A percentile compares a stretch with the other conserved stretches of the same genome.
These are phyloP conservation scores for Brachylomia viminalis DNA, from an alignment of 2,888 invertebrate species.

Conservation along the genomic window DNA sequence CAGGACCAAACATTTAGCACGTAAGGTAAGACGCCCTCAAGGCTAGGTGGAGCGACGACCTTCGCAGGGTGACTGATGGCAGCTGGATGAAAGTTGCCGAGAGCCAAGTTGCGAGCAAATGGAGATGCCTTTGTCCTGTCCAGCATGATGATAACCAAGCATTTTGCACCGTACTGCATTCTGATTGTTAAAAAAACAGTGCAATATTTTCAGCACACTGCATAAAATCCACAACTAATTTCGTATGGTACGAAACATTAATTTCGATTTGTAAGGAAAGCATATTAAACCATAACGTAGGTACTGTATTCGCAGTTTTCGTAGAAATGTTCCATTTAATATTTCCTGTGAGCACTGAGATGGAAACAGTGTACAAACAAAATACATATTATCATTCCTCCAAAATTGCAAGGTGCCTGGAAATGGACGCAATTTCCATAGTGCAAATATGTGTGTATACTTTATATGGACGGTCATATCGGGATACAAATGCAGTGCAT, in stretches of 20 bases:
- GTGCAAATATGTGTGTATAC: slow-evolving; percentile 13
- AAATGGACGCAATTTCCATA: slow-evolving; percentile 35
- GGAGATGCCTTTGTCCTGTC: not conserved
- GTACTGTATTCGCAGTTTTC: slow-evolving; percentile 8
- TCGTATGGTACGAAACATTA: slow-evolving; percentile 7
- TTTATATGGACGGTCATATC: slow-evolving; percentile 20
- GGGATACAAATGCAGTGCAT: slow-evolving; percentile 26
- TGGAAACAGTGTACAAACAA: slow-evolving; percentile 23
- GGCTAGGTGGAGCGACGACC: not conserved
- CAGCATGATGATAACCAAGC: not conserved
- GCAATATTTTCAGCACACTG: not conserved
- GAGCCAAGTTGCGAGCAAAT: not conserved
- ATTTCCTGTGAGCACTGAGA: slow-evolving; percentile 21
- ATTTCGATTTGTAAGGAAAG: slow-evolving; percentile 33
- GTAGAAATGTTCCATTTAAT: slow-evolving; percentile 29
- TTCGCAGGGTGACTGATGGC: not conserved
- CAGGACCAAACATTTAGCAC: not conserved
- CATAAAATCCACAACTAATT: slow-evolving; percentile 26
- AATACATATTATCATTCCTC: slow-evolving; percentile 32
- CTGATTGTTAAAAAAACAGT: not conserved
- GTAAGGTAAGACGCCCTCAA: not conserved
- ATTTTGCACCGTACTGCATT: not conserved
- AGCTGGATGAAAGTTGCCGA: not conserved
- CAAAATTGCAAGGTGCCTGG: slow-evolving; percentile 45
- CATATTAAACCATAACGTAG: slow-evolving; percentile 15